Base-by-base conservation (phyloP, 2,113 vertebrate species). In the Mus pahari region DNA sequence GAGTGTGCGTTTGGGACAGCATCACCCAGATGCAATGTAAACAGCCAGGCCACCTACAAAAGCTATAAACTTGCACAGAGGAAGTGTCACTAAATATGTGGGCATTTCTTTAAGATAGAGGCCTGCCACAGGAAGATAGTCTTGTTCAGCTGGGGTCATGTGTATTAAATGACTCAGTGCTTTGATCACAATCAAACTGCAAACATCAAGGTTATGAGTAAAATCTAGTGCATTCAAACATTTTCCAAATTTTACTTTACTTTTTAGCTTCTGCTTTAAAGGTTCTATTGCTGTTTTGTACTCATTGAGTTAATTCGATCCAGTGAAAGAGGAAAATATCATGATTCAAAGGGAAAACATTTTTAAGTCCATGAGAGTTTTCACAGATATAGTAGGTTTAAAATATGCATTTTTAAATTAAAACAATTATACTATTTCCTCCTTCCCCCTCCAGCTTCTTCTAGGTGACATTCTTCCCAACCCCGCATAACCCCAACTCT, bases 111-210 rank as follows among this genome's bases (percentile, higher is more conserved):
- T 36, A 62, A 8, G 48, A 16, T 20, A 71, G 55, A 24, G 7
- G 74, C 12, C 33, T 75, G 11, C 53, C 73, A 75, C 31, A 45
- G 33, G 14, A 42, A 64, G n/a, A 36, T 11, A 39, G 19, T 73
- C 68, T 7, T 0, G 0, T 11, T 39, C 45, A 55, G 3, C 36
- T 73, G 53, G 71, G 22, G 12, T 12, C 26, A 39, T 50, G 24
- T 7, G 9, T 3, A 33, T 60, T 13, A 12, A 48, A 22, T 73
- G 33, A 48, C 31, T 68, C 36, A 26, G 9, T 9, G 33, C 10
- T 24, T 45, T 62, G 0, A 45, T n/a, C 60, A 55, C 2, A 0
- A 20, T 58, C 3, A 2, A 31, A 71, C 5, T 31, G 5, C 5
- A 16, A 17, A 33, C 19, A 36, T 19, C 3, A 48, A 24, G 33